Percentiles rank a stretch among this genome's conserved stretches.
Evolutionary conservation across 35 echinoderm and acorn worm genomes (phyloP).

Genomic region (Lytechinus variegatus): DNA sequence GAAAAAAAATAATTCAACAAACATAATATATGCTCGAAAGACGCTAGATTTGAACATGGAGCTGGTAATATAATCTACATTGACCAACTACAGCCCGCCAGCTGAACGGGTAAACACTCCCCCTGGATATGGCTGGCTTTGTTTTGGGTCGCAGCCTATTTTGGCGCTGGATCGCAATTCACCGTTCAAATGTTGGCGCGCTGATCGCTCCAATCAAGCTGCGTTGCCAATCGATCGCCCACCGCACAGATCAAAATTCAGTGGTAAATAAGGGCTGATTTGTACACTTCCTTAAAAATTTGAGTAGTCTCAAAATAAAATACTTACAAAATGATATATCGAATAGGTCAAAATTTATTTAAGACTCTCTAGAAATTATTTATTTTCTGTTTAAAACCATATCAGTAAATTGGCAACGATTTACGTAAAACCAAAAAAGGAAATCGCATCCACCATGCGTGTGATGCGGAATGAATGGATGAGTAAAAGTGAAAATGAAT

Average conservation of each 20-base stretch:
- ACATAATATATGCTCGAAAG: too few species aligned
- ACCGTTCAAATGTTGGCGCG: constrained; percentile 7
- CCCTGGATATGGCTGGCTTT: neutral
- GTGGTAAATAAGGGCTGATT: too few species aligned
- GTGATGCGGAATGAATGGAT: neutral
- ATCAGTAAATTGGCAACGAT: too few species aligned
- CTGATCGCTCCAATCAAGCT: neutral
- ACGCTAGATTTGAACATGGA: too few species aligned
- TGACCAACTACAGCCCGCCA: too few species aligned
- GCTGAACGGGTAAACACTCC: too few species aligned
- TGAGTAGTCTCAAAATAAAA: neutral
- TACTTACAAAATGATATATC: neutral
- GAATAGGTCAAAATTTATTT: neutral
- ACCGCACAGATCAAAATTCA: neutral
- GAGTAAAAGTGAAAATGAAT: neutral
- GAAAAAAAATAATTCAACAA: too few species aligned
- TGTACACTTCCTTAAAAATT: neutral
- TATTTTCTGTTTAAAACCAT: too few species aligned
- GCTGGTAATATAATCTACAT: too few species aligned
- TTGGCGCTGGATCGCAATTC: neutral
- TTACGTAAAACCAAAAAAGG: neutral
- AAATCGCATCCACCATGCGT: neutral
- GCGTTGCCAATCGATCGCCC: neutral
- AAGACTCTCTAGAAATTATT: too few species aligned
- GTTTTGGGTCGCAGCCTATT: neutral